Percentiles rank a stretch among this genome's conserved stretches.
phyloP scores from a whole-genome alignment of 2,797 vertebrate genomes.

The Poeciliopsis presidionis region DNA sequence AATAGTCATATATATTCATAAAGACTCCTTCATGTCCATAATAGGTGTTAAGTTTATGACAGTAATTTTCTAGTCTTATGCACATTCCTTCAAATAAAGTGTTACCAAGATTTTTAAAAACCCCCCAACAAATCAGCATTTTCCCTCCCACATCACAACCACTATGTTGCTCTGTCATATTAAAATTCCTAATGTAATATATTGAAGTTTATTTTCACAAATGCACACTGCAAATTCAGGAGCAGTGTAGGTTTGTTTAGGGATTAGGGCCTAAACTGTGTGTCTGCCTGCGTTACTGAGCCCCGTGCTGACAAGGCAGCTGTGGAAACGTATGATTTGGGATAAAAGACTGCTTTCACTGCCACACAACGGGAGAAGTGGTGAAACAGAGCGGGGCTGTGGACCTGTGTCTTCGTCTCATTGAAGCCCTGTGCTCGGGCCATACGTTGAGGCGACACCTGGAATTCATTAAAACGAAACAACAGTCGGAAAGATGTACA shows the following conservation, averaged over 20 bases:
- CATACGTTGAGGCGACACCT: not conserved
- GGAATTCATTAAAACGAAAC: not conserved
- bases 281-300: slow-evolving; percentile 38
- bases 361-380: slow-evolving; percentile 57
- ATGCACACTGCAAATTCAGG: slow-evolving; percentile 12
- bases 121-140: not conserved
- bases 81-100: no score
- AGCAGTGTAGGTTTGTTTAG: slow-evolving; percentile 25
- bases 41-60: no score
- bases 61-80: no score
- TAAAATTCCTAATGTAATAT: not conserved
- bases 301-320: slow-evolving; percentile 46
- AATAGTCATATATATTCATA: no score
- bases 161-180: not conserved
- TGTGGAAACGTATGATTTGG: slow-evolving; percentile 58
- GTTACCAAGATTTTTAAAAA: no score
- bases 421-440: not conserved
- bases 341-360: slow-evolving; percentile 61
- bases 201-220: not conserved
- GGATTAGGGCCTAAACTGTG: slow-evolving; percentile 24
- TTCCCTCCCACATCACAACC: not conserved
- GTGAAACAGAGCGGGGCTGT: slow-evolving; percentile 45
- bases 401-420: slow-evolving; percentile 13
- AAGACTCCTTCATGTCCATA: no score
- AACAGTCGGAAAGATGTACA: not conserved